Percentiles rank a stretch among this genome's conserved stretches.
Evolutionary conservation across 2,888 invertebrate genomes (phyloP).

Genomic region (Philereme vetulata): DNA sequence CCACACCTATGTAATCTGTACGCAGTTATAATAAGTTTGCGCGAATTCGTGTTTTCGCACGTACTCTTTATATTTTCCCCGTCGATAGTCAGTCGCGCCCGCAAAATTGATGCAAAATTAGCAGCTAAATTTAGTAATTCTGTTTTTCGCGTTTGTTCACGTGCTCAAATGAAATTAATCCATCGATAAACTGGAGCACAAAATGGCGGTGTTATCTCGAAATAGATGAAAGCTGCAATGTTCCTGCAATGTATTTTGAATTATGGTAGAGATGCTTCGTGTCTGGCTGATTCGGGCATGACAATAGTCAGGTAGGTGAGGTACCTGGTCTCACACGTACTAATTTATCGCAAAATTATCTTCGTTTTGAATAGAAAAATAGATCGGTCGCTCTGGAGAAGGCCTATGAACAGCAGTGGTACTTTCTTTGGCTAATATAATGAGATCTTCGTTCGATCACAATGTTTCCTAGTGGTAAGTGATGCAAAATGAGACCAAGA

Average conservation of each 20-base stretch:
- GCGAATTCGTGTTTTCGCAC: slow-evolving; percentile 5
- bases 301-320: slow-evolving; percentile 15
- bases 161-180: slow-evolving; percentile 51
- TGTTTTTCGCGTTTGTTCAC: slow-evolving; percentile 42
- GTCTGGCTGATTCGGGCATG: slow-evolving; percentile 34
- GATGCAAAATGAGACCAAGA: too few relatives aligned
- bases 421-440: too few relatives aligned
- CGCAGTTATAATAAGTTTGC: background rate
- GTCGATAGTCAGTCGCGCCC: slow-evolving; percentile 16
- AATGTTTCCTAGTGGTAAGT: too few relatives aligned
- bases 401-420: too few relatives aligned
- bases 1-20: too few relatives aligned
- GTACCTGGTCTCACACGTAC: slow-evolving; percentile 1
- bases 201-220: slow-evolving; percentile 50
- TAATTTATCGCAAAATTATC: too few relatives aligned
- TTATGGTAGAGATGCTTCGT: slow-evolving; percentile 39
- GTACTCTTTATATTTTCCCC: slow-evolving; percentile 5
- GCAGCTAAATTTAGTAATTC: slow-evolving; percentile 41
- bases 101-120: slow-evolving; percentile 40
- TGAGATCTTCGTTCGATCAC: too few relatives aligned
- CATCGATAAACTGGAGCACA: slow-evolving; percentile 49
- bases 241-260: slow-evolving; percentile 52
- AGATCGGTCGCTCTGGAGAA: too few relatives aligned
- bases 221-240: slow-evolving; percentile 54
- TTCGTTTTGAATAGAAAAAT: too few relatives aligned